Conservation (phyloP, 37 sponge, comb jelly and placozoan species). For the Tethya wilhelma region DNA sequence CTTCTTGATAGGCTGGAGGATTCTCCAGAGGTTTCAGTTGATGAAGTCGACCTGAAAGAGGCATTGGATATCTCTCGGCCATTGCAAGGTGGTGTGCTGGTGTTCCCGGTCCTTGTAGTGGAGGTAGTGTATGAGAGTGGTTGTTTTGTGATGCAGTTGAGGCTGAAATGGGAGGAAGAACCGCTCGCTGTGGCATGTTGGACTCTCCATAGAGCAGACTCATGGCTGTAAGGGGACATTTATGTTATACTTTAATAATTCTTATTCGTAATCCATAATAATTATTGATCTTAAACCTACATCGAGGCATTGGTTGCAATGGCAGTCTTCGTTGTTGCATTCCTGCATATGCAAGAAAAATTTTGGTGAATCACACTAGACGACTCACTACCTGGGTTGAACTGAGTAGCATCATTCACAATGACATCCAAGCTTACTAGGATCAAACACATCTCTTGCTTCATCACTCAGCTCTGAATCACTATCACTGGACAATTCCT, state of each 20-base stretch:
- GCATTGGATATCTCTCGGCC: not conserved
- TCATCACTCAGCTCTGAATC: conserved; percentile 19
- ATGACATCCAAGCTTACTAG: conserved; percentile 7
- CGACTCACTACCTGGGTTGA: not conserved
- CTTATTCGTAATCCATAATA: not conserved
- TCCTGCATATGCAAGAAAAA: conserved; percentile 1
- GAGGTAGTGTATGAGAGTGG: not conserved
- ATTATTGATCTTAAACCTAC: not conserved
- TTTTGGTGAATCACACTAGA: not conserved
- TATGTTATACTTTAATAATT: not conserved
- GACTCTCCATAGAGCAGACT: no score
- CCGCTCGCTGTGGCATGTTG: no score
- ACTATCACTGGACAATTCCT: not conserved
- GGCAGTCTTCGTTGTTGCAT: conserved; percentile 9
- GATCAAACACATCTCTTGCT: conserved; percentile 38
- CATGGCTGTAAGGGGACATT: no score
- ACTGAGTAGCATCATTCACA: not conserved
- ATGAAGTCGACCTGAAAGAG: not conserved
- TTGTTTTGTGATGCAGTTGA: no score
- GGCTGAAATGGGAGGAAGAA: not conserved
- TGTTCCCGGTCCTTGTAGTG: not conserved
- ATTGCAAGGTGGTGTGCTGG: no score
- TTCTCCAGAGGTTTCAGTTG: not conserved
- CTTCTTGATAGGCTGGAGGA: conserved; percentile 1
- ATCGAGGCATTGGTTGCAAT: not conserved